These are phyloP conservation scores for Dufourea novaeangliae DNA, from an alignment of 1,140 invertebrate genomes.

Conservation along the genomic window DNA sequence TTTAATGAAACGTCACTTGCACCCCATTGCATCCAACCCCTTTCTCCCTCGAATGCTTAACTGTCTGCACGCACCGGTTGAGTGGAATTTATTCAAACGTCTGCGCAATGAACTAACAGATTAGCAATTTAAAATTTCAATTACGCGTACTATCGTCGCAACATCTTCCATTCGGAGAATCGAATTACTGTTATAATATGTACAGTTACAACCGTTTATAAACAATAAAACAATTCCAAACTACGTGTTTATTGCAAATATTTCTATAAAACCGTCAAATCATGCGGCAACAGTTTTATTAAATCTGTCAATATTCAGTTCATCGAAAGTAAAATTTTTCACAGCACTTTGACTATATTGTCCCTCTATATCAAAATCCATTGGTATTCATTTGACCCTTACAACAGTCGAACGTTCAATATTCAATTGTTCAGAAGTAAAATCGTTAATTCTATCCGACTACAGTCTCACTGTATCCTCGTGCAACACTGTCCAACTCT, in stretches of 20 bases:
- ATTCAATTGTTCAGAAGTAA: too few relatives aligned
- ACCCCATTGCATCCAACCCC: slow-evolving; percentile 16
- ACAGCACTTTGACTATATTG: neutral
- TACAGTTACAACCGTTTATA: too few relatives aligned
- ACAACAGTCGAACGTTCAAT: too few relatives aligned
- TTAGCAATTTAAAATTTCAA: slow-evolving; percentile 20
- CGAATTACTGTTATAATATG: neutral
- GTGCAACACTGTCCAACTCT: neutral
- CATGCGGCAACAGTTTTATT: too few relatives aligned
- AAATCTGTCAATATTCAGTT: neutral
- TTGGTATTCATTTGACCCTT: too few relatives aligned
- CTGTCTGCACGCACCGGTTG: neutral
- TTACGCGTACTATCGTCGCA: neutral
- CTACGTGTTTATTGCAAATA: too few relatives aligned
- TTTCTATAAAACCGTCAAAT: neutral
- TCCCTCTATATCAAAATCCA: neutral
- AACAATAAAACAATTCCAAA: neutral
- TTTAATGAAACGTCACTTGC: slow-evolving; percentile 51
- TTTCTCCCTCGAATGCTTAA: slow-evolving; percentile 16
- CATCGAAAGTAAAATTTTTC: neutral
- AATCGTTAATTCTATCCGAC: too few relatives aligned
- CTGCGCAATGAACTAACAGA: neutral
- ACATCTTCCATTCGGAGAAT: neutral
- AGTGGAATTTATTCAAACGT: slow-evolving; percentile 36
- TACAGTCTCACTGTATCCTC: too few relatives aligned